These are phyloP conservation scores for Macropus fuliginosus DNA, from an alignment of 2,797 vertebrate genomes.

Conservation along the genomic window DNA sequence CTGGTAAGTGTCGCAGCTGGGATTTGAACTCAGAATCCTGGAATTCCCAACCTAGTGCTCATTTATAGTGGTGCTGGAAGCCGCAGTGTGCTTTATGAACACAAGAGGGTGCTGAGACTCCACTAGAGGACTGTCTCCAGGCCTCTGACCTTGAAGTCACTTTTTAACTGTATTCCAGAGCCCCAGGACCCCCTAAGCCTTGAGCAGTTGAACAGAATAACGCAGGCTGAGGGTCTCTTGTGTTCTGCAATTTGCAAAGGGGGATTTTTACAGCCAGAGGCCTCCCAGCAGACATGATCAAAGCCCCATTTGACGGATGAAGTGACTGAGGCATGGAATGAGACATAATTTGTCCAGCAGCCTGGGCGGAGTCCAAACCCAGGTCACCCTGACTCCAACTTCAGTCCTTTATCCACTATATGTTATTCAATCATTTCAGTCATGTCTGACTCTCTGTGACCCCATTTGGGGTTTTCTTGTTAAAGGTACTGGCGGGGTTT, in stretches of 20 bases:
- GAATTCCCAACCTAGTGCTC: background rate
- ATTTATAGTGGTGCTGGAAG: background rate
- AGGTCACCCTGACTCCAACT: no score
- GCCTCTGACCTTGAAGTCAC: background rate
- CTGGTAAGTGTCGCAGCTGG: background rate
- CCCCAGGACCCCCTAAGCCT: background rate
- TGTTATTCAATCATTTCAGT: background rate
- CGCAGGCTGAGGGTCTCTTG: background rate
- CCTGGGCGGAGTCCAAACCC: background rate
- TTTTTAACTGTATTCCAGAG: background rate
- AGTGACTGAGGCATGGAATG: background rate
- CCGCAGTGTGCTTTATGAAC: background rate
- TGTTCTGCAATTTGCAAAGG: background rate
- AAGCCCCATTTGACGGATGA: background rate
- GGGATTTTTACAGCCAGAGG: background rate
- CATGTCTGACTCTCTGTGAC: no score
- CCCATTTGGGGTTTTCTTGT: background rate
- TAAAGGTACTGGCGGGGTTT: background rate
- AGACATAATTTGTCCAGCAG: background rate
- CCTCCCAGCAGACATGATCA: background rate
- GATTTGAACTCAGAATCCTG: background rate
- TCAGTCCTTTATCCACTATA: background rate
- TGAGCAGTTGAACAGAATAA: background rate
- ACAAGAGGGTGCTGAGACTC: background rate
- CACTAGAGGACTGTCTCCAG: background rate